Evolutionary conservation across 2,113 vertebrate species (phyloP).

Genomic region (Ailuropoda melanoleuca): DNA sequence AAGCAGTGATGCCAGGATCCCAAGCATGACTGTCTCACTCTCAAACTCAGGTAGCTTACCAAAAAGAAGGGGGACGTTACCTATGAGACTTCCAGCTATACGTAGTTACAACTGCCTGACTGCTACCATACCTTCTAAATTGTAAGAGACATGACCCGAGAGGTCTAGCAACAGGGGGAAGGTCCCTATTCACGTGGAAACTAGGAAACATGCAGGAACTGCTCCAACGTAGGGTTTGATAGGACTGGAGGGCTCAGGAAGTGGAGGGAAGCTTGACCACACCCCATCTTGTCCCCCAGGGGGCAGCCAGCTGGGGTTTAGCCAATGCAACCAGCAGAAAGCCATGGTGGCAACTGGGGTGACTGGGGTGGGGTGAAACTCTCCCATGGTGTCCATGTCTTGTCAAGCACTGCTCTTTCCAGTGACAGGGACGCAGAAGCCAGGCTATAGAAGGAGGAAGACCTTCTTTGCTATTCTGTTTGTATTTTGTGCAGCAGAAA

Average conservation of each 20-base stretch:
- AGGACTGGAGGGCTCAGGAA: neutral
- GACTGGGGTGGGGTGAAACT: neutral
- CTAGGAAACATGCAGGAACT: neutral
- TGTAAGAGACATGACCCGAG: neutral
- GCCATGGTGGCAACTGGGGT: accelerated
- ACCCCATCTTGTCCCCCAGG: neutral
- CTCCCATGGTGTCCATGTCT: neutral
- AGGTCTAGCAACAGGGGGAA: neutral
- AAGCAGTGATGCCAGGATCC: neutral
- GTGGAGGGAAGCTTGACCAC: neutral
- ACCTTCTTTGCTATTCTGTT: neutral
- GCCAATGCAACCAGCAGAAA: neutral
- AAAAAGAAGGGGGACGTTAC: neutral
- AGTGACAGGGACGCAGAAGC: neutral
- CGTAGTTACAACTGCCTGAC: neutral
- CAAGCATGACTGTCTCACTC: neutral
- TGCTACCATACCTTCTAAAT: neutral
- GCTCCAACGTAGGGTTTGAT: neutral
- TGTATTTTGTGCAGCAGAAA: neutral
- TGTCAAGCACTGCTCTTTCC: neutral
- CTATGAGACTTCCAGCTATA: neutral
- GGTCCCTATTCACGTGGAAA: neutral
- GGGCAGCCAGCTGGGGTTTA: neutral
- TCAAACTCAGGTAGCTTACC: neutral
- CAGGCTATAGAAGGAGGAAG: neutral